phyloP scores from a whole-genome alignment of 2,797 vertebrate genomes.

The Buceros bicornis region DNA sequence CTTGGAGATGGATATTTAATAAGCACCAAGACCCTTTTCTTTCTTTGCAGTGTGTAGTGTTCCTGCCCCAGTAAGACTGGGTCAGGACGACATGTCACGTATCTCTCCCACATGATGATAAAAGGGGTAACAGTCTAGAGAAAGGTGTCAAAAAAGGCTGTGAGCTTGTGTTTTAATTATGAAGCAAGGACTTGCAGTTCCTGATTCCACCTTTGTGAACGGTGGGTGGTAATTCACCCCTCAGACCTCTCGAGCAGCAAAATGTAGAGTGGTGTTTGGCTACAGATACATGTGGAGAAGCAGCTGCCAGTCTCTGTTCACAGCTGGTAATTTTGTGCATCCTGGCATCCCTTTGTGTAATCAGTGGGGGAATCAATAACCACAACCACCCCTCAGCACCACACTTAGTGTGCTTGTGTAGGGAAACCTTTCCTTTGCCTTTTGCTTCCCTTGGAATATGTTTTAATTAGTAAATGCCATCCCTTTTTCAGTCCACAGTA shows the following conservation, averaged over 20 bases:
- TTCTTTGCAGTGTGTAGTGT: not conserved
- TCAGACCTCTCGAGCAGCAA: not conserved
- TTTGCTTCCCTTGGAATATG: not conserved
- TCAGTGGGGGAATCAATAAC: not conserved
- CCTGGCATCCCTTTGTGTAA: not conserved
- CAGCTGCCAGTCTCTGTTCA: not conserved
- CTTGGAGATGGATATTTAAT: not conserved
- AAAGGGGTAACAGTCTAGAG: not conserved
- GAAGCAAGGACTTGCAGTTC: not conserved
- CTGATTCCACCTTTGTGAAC: not conserved
- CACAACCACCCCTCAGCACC: accelerated
- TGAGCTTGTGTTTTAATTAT: not conserved
- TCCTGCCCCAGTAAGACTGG: not conserved
- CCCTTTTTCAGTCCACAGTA: not conserved
- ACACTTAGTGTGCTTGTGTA: accelerated
- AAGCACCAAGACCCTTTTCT: not conserved
- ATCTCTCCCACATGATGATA: not conserved
- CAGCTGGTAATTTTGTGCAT: not conserved
- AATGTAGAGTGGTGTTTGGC: not conserved
- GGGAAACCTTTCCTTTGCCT: not conserved
- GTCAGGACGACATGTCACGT: not conserved
- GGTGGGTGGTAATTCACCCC: not conserved
- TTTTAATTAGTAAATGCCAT: not conserved
- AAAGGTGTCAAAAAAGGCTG: not conserved
- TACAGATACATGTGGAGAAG: not conserved